A percentile compares a stretch with the other conserved stretches of the same genome.
Conservation (phyloP, 2,113 vertebrate species). For the Tachysurus fulvidraco region DNA sequence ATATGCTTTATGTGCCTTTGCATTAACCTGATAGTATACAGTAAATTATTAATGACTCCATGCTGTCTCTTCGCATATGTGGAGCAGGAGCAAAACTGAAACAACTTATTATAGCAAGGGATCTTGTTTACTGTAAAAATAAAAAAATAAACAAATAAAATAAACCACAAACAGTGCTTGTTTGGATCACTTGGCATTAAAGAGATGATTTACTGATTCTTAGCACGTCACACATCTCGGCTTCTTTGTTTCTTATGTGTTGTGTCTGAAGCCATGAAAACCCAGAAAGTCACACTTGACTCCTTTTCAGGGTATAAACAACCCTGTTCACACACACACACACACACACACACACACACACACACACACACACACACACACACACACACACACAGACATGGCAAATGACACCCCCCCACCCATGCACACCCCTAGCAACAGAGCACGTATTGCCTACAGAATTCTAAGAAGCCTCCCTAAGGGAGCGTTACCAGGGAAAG, state of each 20-base stretch:
- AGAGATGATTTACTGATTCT: slow-evolving; percentile 23
- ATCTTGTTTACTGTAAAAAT: not conserved
- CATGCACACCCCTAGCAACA: slow-evolving; percentile 64
- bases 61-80: not conserved
- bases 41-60: not conserved
- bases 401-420: slow-evolving; percentile 46
- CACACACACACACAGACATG: slow-evolving; percentile 47
- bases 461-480: slow-evolving; percentile 63
- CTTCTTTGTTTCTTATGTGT: slow-evolving; percentile 58
- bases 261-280: slow-evolving; percentile 52
- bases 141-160: not conserved
- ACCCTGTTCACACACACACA: slow-evolving; percentile 40
- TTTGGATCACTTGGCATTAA: slow-evolving; percentile 2
- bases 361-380: slow-evolving; percentile 49
- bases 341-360: slow-evolving; percentile 44
- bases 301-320: slow-evolving; percentile 34
- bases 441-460: slow-evolving; percentile 57
- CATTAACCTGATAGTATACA: not conserved
- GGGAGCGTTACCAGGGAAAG: slow-evolving; percentile 62
- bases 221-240: slow-evolving; percentile 42
- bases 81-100: not conserved
- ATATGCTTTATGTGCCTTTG: not conserved
- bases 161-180: not conserved
- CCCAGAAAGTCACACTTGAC: slow-evolving; percentile 50
- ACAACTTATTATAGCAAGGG: not conserved